Conservation (phyloP, 2,113 vertebrate species). For the Carassius carassius region DNA sequence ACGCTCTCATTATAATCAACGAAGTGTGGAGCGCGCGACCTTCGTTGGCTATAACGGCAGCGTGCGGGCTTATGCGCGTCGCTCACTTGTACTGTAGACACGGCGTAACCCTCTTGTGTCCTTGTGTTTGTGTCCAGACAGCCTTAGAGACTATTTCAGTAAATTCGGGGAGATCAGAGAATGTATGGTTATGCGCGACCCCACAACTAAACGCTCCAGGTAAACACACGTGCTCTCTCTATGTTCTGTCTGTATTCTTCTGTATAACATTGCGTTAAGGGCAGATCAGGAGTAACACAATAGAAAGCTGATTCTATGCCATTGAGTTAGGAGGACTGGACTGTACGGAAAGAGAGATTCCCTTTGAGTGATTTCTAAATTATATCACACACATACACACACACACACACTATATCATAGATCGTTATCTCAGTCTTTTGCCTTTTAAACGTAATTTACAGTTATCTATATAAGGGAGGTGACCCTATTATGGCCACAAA, state of each 20-base stretch:
- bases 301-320: conserved; percentile 76
- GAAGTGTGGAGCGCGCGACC: conserved; percentile 67
- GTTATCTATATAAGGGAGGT: too few relatives aligned
- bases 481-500: not conserved
- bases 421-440: not conserved
- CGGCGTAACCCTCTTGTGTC: conserved; percentile 45
- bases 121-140: conserved; percentile 82
- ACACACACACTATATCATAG: not conserved
- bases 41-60: conserved; percentile 59
- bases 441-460: not conserved
- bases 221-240: conserved; percentile 73
- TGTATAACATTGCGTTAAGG: conserved; percentile 68
- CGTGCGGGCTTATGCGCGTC: not conserved
- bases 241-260: conserved; percentile 37
- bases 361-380: not conserved
- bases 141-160: conserved; percentile 99
- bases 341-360: conserved; percentile 49
- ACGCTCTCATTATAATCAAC: conserved; percentile 60
- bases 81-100: not conserved
- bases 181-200: conserved; percentile 99
- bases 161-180: conserved; percentile 99
- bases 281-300: conserved; percentile 65
- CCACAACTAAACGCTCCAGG: conserved; percentile 99
- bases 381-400: not conserved
- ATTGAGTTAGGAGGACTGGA: conserved; percentile 74